Evolutionary conservation across 2,113 vertebrate species (phyloP).

Genomic region (Grus americana): DNA sequence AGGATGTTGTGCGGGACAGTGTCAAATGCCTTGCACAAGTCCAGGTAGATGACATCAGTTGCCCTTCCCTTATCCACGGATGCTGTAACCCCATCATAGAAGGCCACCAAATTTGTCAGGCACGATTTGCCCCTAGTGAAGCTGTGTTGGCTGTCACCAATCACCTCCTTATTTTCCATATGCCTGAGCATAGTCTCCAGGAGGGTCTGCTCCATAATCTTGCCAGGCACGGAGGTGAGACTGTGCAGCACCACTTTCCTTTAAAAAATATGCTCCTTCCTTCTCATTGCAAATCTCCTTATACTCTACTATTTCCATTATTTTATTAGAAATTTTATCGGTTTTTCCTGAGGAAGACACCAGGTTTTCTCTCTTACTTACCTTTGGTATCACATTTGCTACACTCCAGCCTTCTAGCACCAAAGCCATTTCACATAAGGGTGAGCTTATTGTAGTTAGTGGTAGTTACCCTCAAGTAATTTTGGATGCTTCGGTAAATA

Average conservation of each 20-base stretch:
- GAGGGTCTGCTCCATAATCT: too few relatives aligned
- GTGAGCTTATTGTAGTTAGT: background rate
- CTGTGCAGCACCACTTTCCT: background rate
- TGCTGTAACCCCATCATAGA: too few relatives aligned
- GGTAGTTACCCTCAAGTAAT: background rate
- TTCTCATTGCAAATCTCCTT: background rate
- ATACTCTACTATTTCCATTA: background rate
- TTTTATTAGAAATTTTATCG: background rate
- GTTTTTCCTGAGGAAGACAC: background rate
- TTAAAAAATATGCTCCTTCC: background rate
- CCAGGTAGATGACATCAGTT: too few relatives aligned
- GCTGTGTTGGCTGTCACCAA: too few relatives aligned
- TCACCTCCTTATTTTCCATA: too few relatives aligned
- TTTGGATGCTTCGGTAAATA: background rate
- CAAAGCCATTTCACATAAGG: fast-evolving
- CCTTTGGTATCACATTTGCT: background rate
- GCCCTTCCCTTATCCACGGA: too few relatives aligned
- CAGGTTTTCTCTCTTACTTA: background rate
- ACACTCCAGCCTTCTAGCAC: background rate
- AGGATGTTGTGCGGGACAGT: too few relatives aligned
- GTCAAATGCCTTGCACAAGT: too few relatives aligned
- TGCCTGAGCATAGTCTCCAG: too few relatives aligned
- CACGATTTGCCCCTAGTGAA: too few relatives aligned
- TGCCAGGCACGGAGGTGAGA: background rate
- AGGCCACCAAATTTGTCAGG: too few relatives aligned